Evolutionary conservation across 2,888 invertebrate genomes (phyloP).

Genomic region (Uropetala carovei): DNA sequence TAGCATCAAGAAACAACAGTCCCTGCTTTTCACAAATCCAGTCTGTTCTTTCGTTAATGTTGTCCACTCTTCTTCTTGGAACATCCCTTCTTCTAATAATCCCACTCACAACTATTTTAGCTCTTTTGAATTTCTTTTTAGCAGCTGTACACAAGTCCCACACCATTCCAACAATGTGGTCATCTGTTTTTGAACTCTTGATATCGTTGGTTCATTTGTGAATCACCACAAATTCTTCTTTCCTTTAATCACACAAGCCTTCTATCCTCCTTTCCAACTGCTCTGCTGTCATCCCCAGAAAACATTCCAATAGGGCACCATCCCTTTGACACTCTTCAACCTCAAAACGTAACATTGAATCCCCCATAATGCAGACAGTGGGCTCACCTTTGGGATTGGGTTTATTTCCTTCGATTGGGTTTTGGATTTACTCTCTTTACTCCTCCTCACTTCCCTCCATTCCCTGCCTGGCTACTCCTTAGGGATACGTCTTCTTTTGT

Average conservation of each 20-base stretch:
- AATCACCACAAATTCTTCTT: not conserved
- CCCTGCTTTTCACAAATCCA: not conserved
- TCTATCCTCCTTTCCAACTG: not conserved
- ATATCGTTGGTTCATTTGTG: not conserved
- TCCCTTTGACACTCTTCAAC: no score
- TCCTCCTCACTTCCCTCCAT: no score
- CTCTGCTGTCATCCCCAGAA: not conserved
- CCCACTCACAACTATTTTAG: not conserved
- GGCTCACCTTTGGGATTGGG: no score
- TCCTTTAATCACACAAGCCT: not conserved
- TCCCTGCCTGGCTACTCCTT: no score
- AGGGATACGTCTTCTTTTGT: no score
- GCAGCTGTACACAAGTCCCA: not conserved
- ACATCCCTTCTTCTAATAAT: not conserved
- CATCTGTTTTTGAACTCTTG: not conserved
- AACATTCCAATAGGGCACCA: not conserved
- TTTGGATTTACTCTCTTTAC: no score
- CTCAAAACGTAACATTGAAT: no score
- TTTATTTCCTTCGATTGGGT: no score
- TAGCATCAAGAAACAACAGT: not conserved
- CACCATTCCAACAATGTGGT: not conserved
- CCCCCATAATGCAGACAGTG: no score
- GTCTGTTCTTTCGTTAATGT: not conserved
- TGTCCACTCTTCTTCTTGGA: not conserved
- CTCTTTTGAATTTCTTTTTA: not conserved